A percentile compares a stretch with the other conserved stretches of the same genome.
Conservation (phyloP, 2,888 invertebrate species). For the Drepana falcataria region DNA sequence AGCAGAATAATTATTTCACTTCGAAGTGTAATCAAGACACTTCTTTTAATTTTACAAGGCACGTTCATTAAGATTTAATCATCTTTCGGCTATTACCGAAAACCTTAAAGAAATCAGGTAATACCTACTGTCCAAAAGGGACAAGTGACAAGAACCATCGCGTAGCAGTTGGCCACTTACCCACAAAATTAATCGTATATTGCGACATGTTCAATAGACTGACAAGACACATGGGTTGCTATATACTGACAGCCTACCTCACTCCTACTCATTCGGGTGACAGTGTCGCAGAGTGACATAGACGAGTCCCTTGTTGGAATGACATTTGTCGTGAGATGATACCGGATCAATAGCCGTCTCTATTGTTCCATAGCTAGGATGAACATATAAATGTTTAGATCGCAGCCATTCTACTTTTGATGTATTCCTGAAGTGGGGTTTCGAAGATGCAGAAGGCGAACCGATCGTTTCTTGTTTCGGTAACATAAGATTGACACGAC, state of each 20-base stretch:
- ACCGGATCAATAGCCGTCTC: conserved; percentile 9
- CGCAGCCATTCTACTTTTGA: neutral
- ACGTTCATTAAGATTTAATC: too few relatives aligned
- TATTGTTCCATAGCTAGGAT: conserved; percentile 1
- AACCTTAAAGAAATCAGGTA: too few relatives aligned
- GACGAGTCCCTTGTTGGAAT: conserved; percentile 5
- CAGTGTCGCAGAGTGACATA: neutral
- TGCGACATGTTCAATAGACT: conserved; percentile 26
- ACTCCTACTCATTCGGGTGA: neutral
- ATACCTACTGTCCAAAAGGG: too few relatives aligned
- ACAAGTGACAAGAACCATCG: too few relatives aligned
- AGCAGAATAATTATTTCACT: too few relatives aligned
- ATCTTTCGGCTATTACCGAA: too few relatives aligned
- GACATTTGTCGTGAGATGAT: conserved; percentile 8
- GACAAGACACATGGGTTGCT: conserved; percentile 18
- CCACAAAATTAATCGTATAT: conserved; percentile 7
- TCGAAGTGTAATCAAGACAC: too few relatives aligned
- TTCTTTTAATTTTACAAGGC: too few relatives aligned
- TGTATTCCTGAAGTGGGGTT: too few relatives aligned
- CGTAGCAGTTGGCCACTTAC: conserved; percentile 7
- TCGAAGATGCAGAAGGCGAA: too few relatives aligned
- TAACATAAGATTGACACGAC: too few relatives aligned
- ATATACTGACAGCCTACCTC: conserved; percentile 14
- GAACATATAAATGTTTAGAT: neutral
- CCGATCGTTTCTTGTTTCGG: too few relatives aligned